Evolutionary conservation across 2,888 invertebrate genomes (phyloP).

Genomic region (Polydrusus cervinus): DNA sequence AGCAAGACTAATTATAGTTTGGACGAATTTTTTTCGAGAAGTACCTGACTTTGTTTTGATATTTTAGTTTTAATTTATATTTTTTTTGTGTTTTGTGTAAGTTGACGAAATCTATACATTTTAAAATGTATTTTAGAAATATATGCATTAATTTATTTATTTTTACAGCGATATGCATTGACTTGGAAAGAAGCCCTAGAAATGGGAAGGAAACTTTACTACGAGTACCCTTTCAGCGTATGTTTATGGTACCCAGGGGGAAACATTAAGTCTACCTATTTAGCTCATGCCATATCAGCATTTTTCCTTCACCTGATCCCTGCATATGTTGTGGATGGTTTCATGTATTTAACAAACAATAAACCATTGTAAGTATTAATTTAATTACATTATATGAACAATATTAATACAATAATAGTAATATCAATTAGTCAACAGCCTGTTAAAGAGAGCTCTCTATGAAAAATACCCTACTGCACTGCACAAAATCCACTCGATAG

Average conservation of each 20-base stretch:
- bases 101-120: too few species aligned
- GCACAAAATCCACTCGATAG: too few species aligned
- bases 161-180: constrained; percentile 71
- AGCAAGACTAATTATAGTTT: too few species aligned
- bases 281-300: constrained; percentile 78
- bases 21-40: too few species aligned
- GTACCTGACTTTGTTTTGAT: too few species aligned
- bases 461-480: too few species aligned
- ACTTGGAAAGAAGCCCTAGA: constrained; percentile 90
- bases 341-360: constrained; percentile 79
- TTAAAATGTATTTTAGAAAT: too few species aligned
- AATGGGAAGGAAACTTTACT: constrained; percentile 76
- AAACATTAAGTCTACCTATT: constrained; percentile 79
- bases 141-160: too few species aligned
- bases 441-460: neutral
- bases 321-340: constrained; percentile 83
- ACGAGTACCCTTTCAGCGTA: constrained; percentile 83
- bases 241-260: constrained; percentile 89
- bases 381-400: neutral
- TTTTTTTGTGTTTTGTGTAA: too few species aligned
- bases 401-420: too few species aligned
- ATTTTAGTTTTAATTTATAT: too few species aligned
- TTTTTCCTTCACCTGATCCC: constrained; percentile 85
- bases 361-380: constrained; percentile 82
- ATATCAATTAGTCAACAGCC: too few species aligned